Base-by-base conservation (phyloP, 2,888 invertebrate genomes). In the Nebria brevicollis region DNA sequence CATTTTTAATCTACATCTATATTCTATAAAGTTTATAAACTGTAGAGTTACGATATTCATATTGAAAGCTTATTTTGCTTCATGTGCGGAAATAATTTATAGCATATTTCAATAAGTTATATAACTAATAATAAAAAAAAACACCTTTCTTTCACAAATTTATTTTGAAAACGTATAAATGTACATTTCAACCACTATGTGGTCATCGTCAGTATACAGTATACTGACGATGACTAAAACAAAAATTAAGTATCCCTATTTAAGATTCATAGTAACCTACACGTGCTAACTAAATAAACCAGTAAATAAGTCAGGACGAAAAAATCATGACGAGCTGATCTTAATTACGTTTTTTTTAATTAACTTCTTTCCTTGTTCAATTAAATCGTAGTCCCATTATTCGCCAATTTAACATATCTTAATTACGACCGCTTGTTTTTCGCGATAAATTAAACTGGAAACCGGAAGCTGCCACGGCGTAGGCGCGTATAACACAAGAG, bases 371-470 rank as follows among this genome's bases (percentile, higher is more conserved):
- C 54, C 54, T 54, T 54, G 54, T 54, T 54, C 54, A 54, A 54
- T 54, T 54, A 54, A 54, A 54, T 54, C 13, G 54, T 8, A 54
- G 54, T 54, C 25, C 34, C 70, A 11, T 70, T 70, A 68, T 70
- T 34, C 70, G 70, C 70, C 70, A 70, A 25, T 70, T 70, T 70
- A 70, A 25, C 70, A 70, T 25, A 70, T 70, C 70, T 70, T 70
- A 70, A 70, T 70, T 34, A 70, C 25, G 70, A 70, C 70, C 13
- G 25, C 34, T 70, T 70, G 20, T 70, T 25, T 8, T 34, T 25
- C 34, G 70, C 70, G 34, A 34, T 70, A 70, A 70, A 70, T 70
- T 26, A 70, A 34, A 26, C 70, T 11, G 7, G 54, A 54, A 8
- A 54, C 54, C 54, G 54, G 54, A 54, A 8, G 11, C 10, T 34